These are phyloP conservation scores for Pipistrellus pygmaeus DNA, from an alignment of 2,797 vertebrate species.

Conservation along the genomic window DNA sequence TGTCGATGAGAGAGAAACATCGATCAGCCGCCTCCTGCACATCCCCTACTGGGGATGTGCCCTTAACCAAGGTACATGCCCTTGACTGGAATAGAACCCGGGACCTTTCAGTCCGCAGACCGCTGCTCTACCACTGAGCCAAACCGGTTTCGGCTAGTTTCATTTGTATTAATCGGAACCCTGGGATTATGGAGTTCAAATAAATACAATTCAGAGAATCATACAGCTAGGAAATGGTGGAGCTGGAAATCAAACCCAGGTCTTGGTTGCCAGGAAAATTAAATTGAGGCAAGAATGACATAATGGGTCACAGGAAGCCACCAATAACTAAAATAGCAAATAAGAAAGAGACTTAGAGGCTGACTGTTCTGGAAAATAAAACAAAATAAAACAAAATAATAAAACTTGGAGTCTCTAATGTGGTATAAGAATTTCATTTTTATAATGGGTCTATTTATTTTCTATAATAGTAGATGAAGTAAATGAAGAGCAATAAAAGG, in stretches of 20 bases:
- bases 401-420: neutral
- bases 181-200: conserved; percentile 55
- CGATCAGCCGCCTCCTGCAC: no score
- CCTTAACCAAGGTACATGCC: no score
- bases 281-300: conserved; percentile 75
- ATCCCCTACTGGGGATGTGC: no score
- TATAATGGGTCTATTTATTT: conserved; percentile 34
- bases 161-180: conserved; percentile 25
- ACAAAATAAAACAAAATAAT: conserved; percentile 19
- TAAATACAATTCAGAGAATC: conserved; percentile 54
- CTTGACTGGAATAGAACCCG: no score
- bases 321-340: conserved; percentile 69
- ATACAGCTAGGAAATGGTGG: conserved; percentile 51
- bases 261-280: conserved; percentile 74
- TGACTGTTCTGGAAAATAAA: conserved; percentile 25
- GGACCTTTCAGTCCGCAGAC: no score
- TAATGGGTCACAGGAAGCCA: conserved; percentile 71
- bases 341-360: conserved; percentile 43
- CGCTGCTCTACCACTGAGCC: no score
- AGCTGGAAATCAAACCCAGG: conserved; percentile 63
- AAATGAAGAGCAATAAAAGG: neutral
- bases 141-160: neutral
- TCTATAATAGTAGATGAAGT: conserved; percentile 19
- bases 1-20: no score
- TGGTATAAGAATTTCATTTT: conserved; percentile 43